Base-by-base conservation (phyloP, 1,140 invertebrate species). In the Drosophila repletoides region DNA sequence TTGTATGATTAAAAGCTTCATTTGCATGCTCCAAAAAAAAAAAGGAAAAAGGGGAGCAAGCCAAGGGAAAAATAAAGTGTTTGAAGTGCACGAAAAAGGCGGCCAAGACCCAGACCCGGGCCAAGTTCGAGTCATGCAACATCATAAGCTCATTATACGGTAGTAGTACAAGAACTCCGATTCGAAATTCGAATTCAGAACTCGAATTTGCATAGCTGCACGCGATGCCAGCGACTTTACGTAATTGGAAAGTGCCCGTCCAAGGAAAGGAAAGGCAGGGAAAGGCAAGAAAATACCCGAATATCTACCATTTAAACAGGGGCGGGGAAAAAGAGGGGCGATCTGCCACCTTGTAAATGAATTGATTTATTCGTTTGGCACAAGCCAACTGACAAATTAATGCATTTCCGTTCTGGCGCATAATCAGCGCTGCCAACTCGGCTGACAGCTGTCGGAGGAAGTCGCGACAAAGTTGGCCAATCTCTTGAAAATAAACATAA, bases 181-280 rank as follows among this genome's bases (percentile, higher is more conserved):
- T 3, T 64, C 38, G 34, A 45, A 60, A 10, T 19, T 49, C 4
- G 14, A 12, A 14, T 3, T 3, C 46, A 24, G 43, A 26, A 28
- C 15, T 14, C 46, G 21, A 36, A 67, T 76, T 81, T 72, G 72
- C 76, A 72, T 69, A 40, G 34, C 48, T 84, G 74, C 79, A 83
- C 79, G 79, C 79, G 67, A 83, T 74, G 60, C n/a, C 36, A 22
- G 43, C 10, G 49, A 26, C 33, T 72, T 84, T 84, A 86, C 61
- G 74, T 84, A 84, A 83, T 83, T 83, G 79, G 74, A 83, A 84
- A 84, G 79, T 83, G 73, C 40, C 51, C 43, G 45, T 33, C 34
- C 1, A 46, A 60, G 14, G 7, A 46, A 24, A 7, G 14, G 9
- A 15, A 19, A 29, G 10, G 17, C 9, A 29, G 49, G 53, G 36